Conservation (phyloP, 2,888 invertebrate species). For the Perizoma flavofasciatum region DNA sequence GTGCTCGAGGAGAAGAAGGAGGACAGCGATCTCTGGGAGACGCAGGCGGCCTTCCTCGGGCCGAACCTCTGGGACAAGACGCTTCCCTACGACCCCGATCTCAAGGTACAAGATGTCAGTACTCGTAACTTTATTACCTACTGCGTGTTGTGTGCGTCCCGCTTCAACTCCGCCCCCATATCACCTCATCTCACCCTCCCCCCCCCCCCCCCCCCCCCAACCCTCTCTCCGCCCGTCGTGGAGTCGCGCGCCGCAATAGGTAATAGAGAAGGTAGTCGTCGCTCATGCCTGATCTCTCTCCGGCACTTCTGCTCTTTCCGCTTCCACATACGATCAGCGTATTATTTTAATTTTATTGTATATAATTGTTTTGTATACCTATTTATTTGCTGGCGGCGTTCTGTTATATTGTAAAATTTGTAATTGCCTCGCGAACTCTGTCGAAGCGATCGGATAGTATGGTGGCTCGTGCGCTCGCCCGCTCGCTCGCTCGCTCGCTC, state of each 20-base stretch:
- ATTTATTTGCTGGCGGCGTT: slow-evolving; percentile 11
- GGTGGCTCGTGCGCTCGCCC: too few relatives aligned
- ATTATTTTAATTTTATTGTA: slow-evolving; percentile 1
- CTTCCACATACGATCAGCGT: slow-evolving; percentile 17
- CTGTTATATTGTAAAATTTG: slow-evolving; percentile 1
- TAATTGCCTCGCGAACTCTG: slow-evolving; percentile 12
- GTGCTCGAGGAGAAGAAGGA: slow-evolving; percentile 89
- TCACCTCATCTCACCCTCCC: slow-evolving; percentile 45
- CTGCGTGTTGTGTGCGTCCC: slow-evolving; percentile 67
- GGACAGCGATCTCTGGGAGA: slow-evolving; percentile 95
- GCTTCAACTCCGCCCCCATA: too few relatives aligned
- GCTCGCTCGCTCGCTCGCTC: too few relatives aligned
- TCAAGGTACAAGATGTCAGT: slow-evolving; percentile 93
- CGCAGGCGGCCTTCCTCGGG: slow-evolving; percentile 97
- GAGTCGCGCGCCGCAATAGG: slow-evolving; percentile 62
- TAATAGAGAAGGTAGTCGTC: slow-evolving; percentile 56
- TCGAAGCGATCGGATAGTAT: background rate
- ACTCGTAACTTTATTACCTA: slow-evolving; percentile 75
- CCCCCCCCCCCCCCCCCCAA: slow-evolving; percentile 36
- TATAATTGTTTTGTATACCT: background rate
- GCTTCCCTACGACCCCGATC: slow-evolving; percentile 95
- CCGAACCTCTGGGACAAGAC: slow-evolving; percentile 98
- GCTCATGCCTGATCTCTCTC: slow-evolving; percentile 28
- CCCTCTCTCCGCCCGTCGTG: slow-evolving; percentile 30
- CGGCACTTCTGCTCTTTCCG: slow-evolving; percentile 19